phyloP scores from a whole-genome alignment of 2,888 invertebrate species.

The Drosophila histrio region DNA sequence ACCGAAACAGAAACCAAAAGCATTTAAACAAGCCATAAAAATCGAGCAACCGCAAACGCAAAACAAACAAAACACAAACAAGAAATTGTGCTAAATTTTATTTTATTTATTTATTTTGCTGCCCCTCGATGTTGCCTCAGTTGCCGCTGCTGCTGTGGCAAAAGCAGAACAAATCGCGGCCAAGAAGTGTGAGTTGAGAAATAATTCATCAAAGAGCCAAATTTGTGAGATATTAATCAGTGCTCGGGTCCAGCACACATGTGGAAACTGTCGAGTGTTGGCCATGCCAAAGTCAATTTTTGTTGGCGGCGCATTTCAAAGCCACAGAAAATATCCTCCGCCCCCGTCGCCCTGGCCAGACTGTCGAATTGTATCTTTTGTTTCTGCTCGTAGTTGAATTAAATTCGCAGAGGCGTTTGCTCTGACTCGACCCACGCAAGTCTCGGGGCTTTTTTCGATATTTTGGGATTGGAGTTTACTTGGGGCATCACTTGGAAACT shows the following conservation, averaged over 20 bases:
- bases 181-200: conserved; percentile 53
- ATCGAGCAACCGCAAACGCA: conserved; percentile 51
- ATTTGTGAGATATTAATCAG: conserved; percentile 74
- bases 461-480: conserved; percentile 10
- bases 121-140: not conserved
- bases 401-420: conserved; percentile 57
- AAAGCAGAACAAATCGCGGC: conserved; percentile 52
- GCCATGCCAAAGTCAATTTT: conserved; percentile 68
- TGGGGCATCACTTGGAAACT: conserved; percentile 58
- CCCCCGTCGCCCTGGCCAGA: not conserved
- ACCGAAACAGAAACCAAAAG: conserved; percentile 16
- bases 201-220: conserved; percentile 73
- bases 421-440: conserved; percentile 53
- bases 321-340: conserved; percentile 7
- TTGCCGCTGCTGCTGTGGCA: conserved; percentile 6
- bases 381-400: conserved; percentile 36
- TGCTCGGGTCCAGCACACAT: conserved; percentile 42
- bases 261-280: conserved; percentile 54
- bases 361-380: conserved; percentile 12
- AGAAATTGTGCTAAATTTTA: conserved; percentile 64
- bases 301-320: conserved; percentile 69
- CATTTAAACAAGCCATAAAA: conserved; percentile 71
- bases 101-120: conserved; percentile 59
- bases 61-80: conserved; percentile 55
- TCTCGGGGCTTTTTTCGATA: no score